A percentile compares a stretch with the other conserved stretches of the same genome.
Evolutionary conservation across 2,888 invertebrate genomes (phyloP).

Genomic region (Drosophila recens): DNA sequence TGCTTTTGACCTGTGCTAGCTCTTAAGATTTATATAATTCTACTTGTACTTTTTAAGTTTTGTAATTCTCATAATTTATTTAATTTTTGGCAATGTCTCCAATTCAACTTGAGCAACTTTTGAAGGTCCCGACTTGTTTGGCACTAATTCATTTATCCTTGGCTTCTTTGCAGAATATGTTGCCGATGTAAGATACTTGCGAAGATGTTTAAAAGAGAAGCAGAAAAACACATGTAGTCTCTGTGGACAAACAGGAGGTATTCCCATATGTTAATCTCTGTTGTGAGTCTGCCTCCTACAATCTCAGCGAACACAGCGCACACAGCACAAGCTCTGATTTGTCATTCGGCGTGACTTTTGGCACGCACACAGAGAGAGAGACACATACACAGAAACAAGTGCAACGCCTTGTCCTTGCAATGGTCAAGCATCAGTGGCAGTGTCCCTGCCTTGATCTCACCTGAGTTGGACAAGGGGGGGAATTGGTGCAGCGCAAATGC

Average conservation of each 20-base stretch:
- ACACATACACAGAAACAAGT: conserved; percentile 19
- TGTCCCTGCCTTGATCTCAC: conserved; percentile 51
- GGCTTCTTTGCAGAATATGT: background rate
- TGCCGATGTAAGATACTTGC: conserved; percentile 3
- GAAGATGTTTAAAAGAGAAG: conserved; percentile 1
- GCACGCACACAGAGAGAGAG: conserved; percentile 42
- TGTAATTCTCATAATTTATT: background rate
- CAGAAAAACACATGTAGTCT: conserved; percentile 20
- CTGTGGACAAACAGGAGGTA: conserved; percentile 4
- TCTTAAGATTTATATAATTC: background rate
- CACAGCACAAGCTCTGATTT: conserved; percentile 42
- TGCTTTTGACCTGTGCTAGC: conserved; percentile 14
- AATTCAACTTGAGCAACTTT: background rate
- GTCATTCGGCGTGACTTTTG: conserved; percentile 67
- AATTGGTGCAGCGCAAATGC: conserved; percentile 63
- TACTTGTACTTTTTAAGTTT: background rate
- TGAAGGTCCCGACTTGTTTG: background rate
- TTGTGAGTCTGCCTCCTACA: conserved; percentile 1
- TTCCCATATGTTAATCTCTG: conserved; percentile 25
- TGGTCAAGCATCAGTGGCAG: conserved; percentile 62
- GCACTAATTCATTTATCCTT: conserved; percentile 12
- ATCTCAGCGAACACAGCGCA: conserved; percentile 21
- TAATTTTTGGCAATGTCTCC: background rate
- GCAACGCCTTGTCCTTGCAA: conserved; percentile 59
- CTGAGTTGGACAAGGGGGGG: conserved; percentile 15